Conservation (phyloP, 2,797 vertebrate genomes). For the Apogon talboti region DNA sequence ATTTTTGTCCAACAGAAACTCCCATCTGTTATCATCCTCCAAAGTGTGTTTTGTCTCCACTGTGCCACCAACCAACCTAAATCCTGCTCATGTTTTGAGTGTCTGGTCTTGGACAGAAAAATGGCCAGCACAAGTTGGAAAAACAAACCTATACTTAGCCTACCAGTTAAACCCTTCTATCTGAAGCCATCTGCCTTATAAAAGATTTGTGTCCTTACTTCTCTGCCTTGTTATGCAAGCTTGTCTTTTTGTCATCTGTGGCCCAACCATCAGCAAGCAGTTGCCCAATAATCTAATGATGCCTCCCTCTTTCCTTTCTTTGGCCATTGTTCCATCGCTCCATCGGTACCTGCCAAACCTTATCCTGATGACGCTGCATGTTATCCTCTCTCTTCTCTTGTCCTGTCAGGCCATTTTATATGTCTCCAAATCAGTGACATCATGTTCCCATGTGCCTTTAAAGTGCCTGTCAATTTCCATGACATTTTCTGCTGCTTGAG, state of each 20-base stretch:
- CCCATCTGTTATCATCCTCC: conserved; percentile 43
- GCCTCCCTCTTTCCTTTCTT: conserved; percentile 22
- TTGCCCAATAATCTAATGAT: conserved; percentile 22
- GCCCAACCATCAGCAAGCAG: conserved; percentile 25
- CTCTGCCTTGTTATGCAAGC: conserved; percentile 24
- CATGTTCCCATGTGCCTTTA: conserved; percentile 32
- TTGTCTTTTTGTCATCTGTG: conserved; percentile 17
- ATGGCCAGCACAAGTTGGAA: conserved; percentile 44
- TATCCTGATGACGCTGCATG: conserved; percentile 14
- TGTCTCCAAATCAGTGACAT: conserved; percentile 12
- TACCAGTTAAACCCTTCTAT: conserved; percentile 22
- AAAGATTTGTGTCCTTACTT: conserved; percentile 10
- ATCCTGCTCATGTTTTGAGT: conserved; percentile 39
- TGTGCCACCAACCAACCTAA: conserved; percentile 7
- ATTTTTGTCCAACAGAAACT: conserved; percentile 55
- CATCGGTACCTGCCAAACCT: conserved; percentile 25
- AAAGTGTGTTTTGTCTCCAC: conserved; percentile 15
- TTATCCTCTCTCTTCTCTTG: conserved; percentile 16
- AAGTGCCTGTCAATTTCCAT: conserved; percentile 50
- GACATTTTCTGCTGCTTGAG: not conserved
- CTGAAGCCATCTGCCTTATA: conserved; percentile 7
- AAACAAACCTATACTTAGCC: conserved; percentile 37
- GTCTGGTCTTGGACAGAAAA: conserved; percentile 29
- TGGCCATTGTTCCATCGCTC: conserved; percentile 20
- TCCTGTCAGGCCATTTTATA: conserved; percentile 28